These are phyloP conservation scores for Orcinus orca DNA, from an alignment of 2,113 vertebrate genomes.

Conservation along the genomic window DNA sequence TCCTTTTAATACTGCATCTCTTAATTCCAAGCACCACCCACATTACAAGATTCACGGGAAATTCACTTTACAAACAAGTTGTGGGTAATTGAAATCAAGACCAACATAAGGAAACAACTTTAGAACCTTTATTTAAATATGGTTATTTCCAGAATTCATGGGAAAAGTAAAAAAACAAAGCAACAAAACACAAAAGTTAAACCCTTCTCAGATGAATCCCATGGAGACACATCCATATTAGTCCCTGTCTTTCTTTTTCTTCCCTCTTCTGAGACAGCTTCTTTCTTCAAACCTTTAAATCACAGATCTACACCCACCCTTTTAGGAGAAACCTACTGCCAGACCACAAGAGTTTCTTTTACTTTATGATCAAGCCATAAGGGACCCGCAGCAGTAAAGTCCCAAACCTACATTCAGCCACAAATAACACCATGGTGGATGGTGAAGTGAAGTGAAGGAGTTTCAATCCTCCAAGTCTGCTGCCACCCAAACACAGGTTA, in stretches of 20 bases:
- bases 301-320: neutral
- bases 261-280: neutral
- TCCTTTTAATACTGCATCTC: neutral
- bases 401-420: neutral
- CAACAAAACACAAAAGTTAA: neutral
- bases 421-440: too few species aligned
- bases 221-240: neutral
- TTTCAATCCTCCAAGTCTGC: neutral
- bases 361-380: neutral
- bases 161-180: neutral
- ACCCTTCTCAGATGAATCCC: neutral
- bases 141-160: neutral
- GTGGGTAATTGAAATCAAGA: neutral
- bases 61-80: conserved; percentile 12
- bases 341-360: neutral
- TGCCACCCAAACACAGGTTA: neutral
- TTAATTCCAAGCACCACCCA: neutral
- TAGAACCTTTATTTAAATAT: conserved; percentile 29
- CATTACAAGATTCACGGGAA: neutral
- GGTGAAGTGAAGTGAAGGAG: neutral
- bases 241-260: neutral
- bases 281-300: neutral
- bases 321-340: neutral
- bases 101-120: neutral
- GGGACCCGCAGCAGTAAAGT: neutral